Base-by-base conservation (phyloP, 2,113 vertebrate species). In the Pseudorasbora parva region DNA sequence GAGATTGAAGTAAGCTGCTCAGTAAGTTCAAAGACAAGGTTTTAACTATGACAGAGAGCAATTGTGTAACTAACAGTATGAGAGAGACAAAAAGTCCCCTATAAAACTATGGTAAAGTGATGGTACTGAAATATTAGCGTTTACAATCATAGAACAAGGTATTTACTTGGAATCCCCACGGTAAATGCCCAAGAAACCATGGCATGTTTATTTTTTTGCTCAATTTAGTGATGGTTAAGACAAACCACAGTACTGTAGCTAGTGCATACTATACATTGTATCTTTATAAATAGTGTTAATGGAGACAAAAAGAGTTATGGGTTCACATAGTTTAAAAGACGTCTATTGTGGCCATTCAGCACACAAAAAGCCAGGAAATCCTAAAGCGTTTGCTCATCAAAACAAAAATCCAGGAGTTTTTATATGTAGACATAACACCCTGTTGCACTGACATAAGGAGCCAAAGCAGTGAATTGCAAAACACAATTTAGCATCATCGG, bases 281-380 rank as follows among this genome's bases (percentile, higher is more conserved):
- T 33, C 73, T n/a, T 17, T 11, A 37, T 19, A 73, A 71, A n/a
- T 68, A 87, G 86, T 85, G 78, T 84, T 88, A 90, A 41, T 49
- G 64, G 75, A 79, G 54, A 73, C 62, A 49, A 17, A 77, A 74
- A 83, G 72, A 72, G 82, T 30, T 9, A 8, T 8, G 25, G 43
- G 71, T 33, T 75, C 27, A 75, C 25, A 51, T 8, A 5, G 15
- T 74, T 30, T 74, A 12, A 0, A 15, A 17, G 45, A 27, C 25
- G 54, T 59, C 37, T 41, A 77, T 80, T 82, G 86, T 86, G 79
- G 80, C 75, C 82, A 73, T 27, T 4, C 9, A 19, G 17, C 19
- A 82, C 30, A 81, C 9, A 82, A 74, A 57, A 1, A 64, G 41
- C 23, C 71, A 27, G 71, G 45, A 27, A 49, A 73, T 27, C 45